Conservation (phyloP, 2,888 invertebrate species). For the Leptopilina syphax region DNA sequence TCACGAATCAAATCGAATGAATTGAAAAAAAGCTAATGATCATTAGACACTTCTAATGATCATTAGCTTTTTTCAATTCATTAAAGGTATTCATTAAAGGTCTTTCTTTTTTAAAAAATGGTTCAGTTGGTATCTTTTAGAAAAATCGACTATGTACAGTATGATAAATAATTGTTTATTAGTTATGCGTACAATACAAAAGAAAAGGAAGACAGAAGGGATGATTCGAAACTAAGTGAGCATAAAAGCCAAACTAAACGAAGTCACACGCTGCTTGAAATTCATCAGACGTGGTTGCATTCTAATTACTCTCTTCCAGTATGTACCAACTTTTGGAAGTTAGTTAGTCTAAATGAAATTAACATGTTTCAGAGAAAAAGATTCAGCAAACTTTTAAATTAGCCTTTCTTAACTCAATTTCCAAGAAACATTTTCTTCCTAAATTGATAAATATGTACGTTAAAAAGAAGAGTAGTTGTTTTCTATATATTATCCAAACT, state of each 20-base stretch:
- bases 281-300: conserved; percentile 55
- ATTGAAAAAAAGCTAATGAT: too few species aligned
- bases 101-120: too few species aligned
- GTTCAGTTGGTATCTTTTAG: background rate
- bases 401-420: background rate
- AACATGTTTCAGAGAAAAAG: background rate
- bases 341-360: conserved; percentile 20
- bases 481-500: too few species aligned
- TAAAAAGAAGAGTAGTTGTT: too few species aligned
- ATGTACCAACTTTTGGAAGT: conserved; percentile 5
- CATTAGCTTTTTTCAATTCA: too few species aligned
- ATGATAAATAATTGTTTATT: too few species aligned
- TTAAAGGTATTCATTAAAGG: too few species aligned
- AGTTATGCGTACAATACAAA: too few species aligned
- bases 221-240: conserved; percentile 57
- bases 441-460: too few species aligned
- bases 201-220: conserved; percentile 35
- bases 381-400: background rate
- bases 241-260: conserved; percentile 57
- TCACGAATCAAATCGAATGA: too few species aligned
- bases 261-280: conserved; percentile 59
- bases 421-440: too few species aligned
- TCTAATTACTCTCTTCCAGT: conserved; percentile 60
- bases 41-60: too few species aligned
- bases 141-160: background rate